A percentile compares a stretch with the other conserved stretches of the same genome.
These are phyloP conservation scores for Muscicapa adusta DNA, from an alignment of 2,113 vertebrate species.

Conservation along the genomic window DNA sequence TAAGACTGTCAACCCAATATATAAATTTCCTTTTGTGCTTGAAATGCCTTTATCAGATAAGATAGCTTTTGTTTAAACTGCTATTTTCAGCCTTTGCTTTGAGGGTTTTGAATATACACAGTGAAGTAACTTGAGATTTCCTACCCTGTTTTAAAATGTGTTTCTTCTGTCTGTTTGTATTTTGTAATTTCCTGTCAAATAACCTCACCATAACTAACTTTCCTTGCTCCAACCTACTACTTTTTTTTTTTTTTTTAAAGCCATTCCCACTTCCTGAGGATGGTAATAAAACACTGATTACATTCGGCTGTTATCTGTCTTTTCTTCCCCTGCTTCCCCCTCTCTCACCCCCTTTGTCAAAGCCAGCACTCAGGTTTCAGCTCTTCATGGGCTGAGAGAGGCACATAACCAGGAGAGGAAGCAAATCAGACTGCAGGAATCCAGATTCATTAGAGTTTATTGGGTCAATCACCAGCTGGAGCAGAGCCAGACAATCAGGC, in stretches of 20 bases:
- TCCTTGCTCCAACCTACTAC: slow-evolving; percentile 68
- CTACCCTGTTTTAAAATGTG: slow-evolving; percentile 73
- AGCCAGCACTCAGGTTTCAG: slow-evolving; percentile 59
- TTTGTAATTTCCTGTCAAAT: slow-evolving; percentile 84
- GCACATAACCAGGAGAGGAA: slow-evolving; percentile 47
- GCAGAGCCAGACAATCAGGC: slow-evolving; percentile 34
- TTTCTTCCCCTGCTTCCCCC: slow-evolving; percentile 35
- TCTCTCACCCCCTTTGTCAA: slow-evolving; percentile 51
- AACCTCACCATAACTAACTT: slow-evolving; percentile 81
- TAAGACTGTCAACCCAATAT: slow-evolving; percentile 72
- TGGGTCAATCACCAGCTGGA: slow-evolving; percentile 62
- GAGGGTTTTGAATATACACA: slow-evolving; percentile 69
- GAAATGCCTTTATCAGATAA: slow-evolving; percentile 79
- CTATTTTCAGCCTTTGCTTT: slow-evolving; percentile 80
- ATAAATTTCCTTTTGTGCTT: slow-evolving; percentile 80
- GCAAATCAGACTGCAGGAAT: slow-evolving; percentile 66
- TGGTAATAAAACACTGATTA: slow-evolving; percentile 82
- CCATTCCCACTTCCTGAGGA: slow-evolving; percentile 75
- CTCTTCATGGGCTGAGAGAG: slow-evolving; percentile 14
- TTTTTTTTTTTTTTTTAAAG: neutral
- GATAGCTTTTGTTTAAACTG: slow-evolving; percentile 78
- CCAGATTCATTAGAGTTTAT: slow-evolving; percentile 68
- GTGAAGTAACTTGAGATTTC: slow-evolving; percentile 75
- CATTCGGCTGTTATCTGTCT: slow-evolving; percentile 73
- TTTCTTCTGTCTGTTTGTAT: slow-evolving; percentile 80